Evolutionary conservation across 2,888 invertebrate species (phyloP), one percentile per base, ranked within the genome.

Genomic region (Drosophila testacea): DNA sequence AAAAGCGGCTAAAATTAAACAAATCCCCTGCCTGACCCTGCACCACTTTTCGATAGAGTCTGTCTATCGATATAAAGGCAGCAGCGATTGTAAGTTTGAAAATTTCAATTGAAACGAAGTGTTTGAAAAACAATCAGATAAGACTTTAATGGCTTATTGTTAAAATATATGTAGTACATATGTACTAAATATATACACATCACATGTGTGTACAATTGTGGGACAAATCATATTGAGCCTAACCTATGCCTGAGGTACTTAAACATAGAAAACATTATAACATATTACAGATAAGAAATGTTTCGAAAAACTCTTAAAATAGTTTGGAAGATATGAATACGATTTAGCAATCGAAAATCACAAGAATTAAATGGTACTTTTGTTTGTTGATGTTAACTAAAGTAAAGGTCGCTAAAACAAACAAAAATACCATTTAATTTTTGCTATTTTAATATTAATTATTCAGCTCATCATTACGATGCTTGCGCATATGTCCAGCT

Each of bases 401-500:
- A 22, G 2, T 22, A 22, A 22, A 22, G 22, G 22, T 22, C 3
- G 22, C 22, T 22, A 22, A 22, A 22, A 1, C 22, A 22, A 22
- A 22, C 22, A 22, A 22, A 22, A 22, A 22, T 22, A 22, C 22
- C 22, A 22, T 22, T 22, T 22, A 22, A 22, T 22, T 22, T 3
- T 22, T 22, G 22, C 2, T 22, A 22, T 22, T 16, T 16, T 16
- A 16, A 16, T 16, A 16, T 56, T 65, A 79, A 6, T 54, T 69
- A 34, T 78, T 75, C 0, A 83, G 69, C 63, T 83, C 81, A 13
- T 86, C 73, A 38, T 80, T 88, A 34, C 83, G 87, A 46, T 91
- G 91, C 67, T 90, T 88, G 10, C 91, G 90, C 92, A 92, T 91
- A 47, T 91, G 91, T 11, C 90, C 91, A 6, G 92, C 90, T 11